Base-by-base conservation (phyloP, 1,140 invertebrate genomes). In the Camponotus pennsylvanicus region DNA sequence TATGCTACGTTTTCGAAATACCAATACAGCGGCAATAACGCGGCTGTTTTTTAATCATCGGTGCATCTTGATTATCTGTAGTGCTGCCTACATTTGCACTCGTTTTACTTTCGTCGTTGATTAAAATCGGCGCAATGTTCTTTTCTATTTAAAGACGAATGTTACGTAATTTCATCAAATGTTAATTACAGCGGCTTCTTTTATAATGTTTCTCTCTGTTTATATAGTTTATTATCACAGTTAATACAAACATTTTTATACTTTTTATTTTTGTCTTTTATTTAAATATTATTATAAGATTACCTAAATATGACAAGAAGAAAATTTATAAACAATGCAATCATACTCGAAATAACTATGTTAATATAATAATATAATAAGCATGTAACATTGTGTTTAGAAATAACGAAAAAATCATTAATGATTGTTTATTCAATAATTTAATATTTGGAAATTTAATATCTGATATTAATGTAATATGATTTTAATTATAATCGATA, bases 31-130 rank as follows among this genome's bases (percentile, higher is more conserved):
- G 49, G 49, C 15, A 80, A 57, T 21, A 80, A 57, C 21, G 8
- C 13, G 5, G 11, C 78, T 32, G 78, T 71, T 82, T 82, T 27
- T 82, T 82, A 82, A 82, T 82, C 78, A 82, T 27, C 55, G 21
- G 15, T 49, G 34, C 27, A 32, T 42, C 15, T 82, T 71, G 55
- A 15, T 80, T 40, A 7, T 79, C 21, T 59, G 6, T 37, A 45
- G 42, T 21, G 67, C 34, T 40, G 34, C 13, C 61, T 78, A 67
- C 32, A 42, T 70, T 70, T 32, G 34, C 49, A 21, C 42, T 52
- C 7, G 52, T 57, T 55, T 69, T n/a, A 71, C 45, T 40, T 69
- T n/a, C 5, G 42, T 71, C 42, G 67, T 61, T 82, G 67, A 73
- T 82, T 82, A 82, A 59, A 82, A 82, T 2, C 37, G 32, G 52